These are phyloP conservation scores for Holacanthus passer DNA, from an alignment of 2,113 vertebrate genomes.

Conservation along the genomic window DNA sequence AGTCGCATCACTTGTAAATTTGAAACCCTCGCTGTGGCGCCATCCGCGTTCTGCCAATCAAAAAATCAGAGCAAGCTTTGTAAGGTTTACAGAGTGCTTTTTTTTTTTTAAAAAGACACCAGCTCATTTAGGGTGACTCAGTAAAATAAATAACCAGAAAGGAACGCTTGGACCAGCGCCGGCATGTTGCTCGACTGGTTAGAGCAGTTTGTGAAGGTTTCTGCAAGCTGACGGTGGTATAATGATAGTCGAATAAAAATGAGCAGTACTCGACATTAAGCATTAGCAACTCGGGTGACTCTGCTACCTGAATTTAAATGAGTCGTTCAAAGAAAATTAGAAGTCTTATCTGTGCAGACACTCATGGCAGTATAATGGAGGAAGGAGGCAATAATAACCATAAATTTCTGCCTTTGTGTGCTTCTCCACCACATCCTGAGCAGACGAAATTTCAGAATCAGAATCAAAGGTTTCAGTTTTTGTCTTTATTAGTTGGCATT, in stretches of 20 bases:
- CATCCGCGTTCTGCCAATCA: not conserved
- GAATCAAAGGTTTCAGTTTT: not conserved
- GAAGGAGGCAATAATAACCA: not conserved
- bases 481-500: not conserved
- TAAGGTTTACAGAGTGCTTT: not conserved
- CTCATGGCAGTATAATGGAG: not conserved
- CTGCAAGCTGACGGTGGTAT: not conserved
- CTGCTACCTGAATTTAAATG: not conserved
- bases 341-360: conserved; percentile 7
- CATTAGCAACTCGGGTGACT: not conserved
- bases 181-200: conserved; percentile 49
- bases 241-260: not conserved
- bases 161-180: not conserved
- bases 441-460: not conserved
- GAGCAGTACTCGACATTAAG: not conserved
- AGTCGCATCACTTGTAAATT: too few relatives aligned
- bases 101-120: not conserved
- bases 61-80: conserved; percentile 9
- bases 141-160: not conserved
- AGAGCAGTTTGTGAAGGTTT: conserved; percentile 36
- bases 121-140: not conserved
- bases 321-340: not conserved
- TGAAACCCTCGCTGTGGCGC: not conserved
- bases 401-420: not conserved
- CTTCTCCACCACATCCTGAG: not conserved